Evolutionary conservation across 2,888 invertebrate genomes (phyloP).

Genomic region (Lucinisca nassula): DNA sequence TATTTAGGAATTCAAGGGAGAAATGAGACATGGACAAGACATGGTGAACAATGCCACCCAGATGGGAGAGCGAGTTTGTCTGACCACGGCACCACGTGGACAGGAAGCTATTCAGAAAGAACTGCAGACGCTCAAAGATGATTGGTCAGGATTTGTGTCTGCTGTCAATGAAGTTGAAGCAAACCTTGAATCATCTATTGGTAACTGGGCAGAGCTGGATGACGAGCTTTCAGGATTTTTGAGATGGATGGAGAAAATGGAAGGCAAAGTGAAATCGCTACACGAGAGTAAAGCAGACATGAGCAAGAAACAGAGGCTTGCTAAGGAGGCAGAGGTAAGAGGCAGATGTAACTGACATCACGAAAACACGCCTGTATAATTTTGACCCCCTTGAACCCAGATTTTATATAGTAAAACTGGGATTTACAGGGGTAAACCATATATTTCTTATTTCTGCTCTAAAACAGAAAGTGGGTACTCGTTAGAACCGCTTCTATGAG

Average conservation of each 20-base stretch:
- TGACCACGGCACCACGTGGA: slow-evolving; percentile 90
- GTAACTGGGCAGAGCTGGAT: slow-evolving; percentile 96
- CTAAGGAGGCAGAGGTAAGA: slow-evolving; percentile 81
- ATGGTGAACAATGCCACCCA: slow-evolving; percentile 92
- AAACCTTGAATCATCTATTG: slow-evolving; percentile 96
- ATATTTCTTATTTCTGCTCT: no score
- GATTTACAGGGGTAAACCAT: no score
- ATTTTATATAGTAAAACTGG: no score
- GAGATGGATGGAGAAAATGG: slow-evolving; percentile 91
- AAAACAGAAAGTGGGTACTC: no score
- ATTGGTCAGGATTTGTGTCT: slow-evolving; percentile 83
- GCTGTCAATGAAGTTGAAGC: slow-evolving; percentile 91
- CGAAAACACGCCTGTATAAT: no score
- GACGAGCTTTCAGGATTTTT: slow-evolving; percentile 95
- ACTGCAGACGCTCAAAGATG: slow-evolving; percentile 81
- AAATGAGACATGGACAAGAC: slow-evolving; percentile 88
- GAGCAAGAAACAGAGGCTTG: slow-evolving; percentile 76
- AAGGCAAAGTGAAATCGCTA: slow-evolving; percentile 74
- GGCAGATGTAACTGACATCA: no score
- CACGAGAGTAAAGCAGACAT: slow-evolving; percentile 78
- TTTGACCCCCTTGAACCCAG: no score
- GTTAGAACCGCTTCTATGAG: no score
- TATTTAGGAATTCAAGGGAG: slow-evolving; percentile 90
- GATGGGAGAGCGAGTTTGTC: slow-evolving; percentile 89
- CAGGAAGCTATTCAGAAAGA: slow-evolving; percentile 84